A percentile compares a stretch with the other conserved stretches of the same genome.
These are phyloP conservation scores for Agelaius phoeniceus DNA, from an alignment of 2,113 vertebrate species.

Conservation along the genomic window DNA sequence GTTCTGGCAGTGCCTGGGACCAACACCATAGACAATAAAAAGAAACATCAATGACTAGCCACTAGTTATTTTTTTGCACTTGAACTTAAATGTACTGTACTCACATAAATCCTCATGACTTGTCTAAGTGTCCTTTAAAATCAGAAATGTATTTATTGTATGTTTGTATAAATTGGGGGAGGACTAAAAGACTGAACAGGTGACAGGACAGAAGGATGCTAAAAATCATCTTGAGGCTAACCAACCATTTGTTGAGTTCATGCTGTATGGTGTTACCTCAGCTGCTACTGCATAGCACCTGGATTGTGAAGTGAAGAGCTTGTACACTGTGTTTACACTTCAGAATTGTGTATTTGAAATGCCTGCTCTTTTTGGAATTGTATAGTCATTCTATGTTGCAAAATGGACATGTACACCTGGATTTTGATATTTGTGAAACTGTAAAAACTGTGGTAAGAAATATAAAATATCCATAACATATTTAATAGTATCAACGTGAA, in stretches of 20 bases:
- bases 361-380: conserved; percentile 73
- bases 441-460: conserved; percentile 68
- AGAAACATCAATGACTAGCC: conserved; percentile 47
- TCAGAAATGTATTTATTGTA: conserved; percentile 79
- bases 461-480: conserved; percentile 53
- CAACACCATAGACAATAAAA: conserved; percentile 55
- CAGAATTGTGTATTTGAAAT: conserved; percentile 63
- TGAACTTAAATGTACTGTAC: conserved; percentile 79
- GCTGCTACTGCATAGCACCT: conserved; percentile 65
- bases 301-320: conserved; percentile 49
- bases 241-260: conserved; percentile 16
- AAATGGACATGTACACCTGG: conserved; percentile 65
- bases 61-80: conserved; percentile 80
- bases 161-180: conserved; percentile 59
- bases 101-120: conserved; percentile 76
- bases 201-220: conserved; percentile 53
- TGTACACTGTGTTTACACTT: conserved; percentile 74
- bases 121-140: conserved; percentile 83
- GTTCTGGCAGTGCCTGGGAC: conserved; percentile 52
- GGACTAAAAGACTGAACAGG: conserved; percentile 33
- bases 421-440: conserved; percentile 73
- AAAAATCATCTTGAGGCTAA: conserved; percentile 31
- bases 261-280: conserved; percentile 27
- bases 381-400: conserved; percentile 59
- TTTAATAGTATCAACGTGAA: neutral